Conservation (phyloP, 2,888 invertebrate species). For the Marronus borbonicus region DNA sequence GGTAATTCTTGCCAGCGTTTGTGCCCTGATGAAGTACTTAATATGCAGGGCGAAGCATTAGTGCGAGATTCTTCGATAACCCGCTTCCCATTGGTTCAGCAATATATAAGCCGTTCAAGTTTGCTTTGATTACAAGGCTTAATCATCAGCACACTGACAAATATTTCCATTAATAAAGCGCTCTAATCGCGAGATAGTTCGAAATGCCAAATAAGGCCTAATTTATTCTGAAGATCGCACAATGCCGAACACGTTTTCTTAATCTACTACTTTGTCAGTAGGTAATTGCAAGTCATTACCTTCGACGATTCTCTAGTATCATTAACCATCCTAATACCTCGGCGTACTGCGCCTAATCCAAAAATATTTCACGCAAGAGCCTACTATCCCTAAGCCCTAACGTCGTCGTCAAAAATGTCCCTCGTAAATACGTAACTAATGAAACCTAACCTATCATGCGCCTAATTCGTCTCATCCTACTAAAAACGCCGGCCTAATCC, state of each 20-base stretch:
- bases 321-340: constrained; percentile 18
- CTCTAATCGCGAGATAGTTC: too few species aligned
- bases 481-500: background rate
- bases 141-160: too few species aligned
- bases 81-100: too few species aligned
- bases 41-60: too few species aligned
- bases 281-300: constrained; percentile 26
- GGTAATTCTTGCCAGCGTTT: too few species aligned
- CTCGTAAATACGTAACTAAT: constrained; percentile 1
- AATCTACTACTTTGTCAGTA: constrained; percentile 21
- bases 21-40: too few species aligned
- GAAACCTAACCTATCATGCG: constrained; percentile 15
- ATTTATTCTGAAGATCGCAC: background rate
- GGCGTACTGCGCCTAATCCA: constrained; percentile 9
- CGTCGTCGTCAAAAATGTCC: constrained; percentile 17
- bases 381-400: background rate
- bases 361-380: constrained; percentile 33
- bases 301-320: background rate
- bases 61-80: too few species aligned
- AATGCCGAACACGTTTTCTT: background rate
- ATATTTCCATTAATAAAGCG: too few species aligned
- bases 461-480: background rate
- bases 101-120: too few species aligned
- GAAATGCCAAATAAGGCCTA: too few species aligned
- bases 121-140: too few species aligned